Base-by-base conservation (phyloP, 1,140 invertebrate species). In the Camponotus vicinus region DNA sequence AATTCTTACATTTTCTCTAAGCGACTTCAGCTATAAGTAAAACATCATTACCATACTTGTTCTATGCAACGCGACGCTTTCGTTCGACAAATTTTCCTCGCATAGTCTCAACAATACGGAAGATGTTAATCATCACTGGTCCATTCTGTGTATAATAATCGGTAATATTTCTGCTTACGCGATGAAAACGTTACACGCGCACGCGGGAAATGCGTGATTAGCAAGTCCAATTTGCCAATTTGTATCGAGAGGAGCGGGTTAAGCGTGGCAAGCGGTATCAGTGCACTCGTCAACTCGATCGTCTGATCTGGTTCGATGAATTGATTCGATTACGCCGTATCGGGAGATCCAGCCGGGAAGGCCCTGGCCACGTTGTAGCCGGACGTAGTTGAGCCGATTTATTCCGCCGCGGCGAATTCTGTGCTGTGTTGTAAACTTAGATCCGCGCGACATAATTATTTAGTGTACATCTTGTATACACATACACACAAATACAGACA, bases 341-440 rank as follows among this genome's bases (percentile, higher is more conserved):
- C 55, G 79, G 79, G 69, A 83, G 69, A 83, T 83, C 32, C 42
- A 61, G 18, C 49, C 15, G 49, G 79, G 55, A 45, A 80, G 69
- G 67, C 18, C 27, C 67, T 13, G 67, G 52, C 52, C n/a, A 34
- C 63, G 45, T 52, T 59, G 78, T 59, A 34, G 79, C 55, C 67
- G 37, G 86, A 70, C 89, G 27, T 27, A 27, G 27, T 27, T 27
- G 69, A 86, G 89, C 85, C 89, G 88, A 86, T 85, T 86, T 88
- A 86, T 71, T 85, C 88, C 89, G 92, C 93, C 92, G 93, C 92
- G 94, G 88, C 92, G 92, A 94, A 92, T 93, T 93, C 89, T 95
- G 95, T 94, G 95, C 94, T 95, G 95, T 95, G 95, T 95, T 95
- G 93, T 94, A 95, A 95, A 94, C 92, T 94, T 95, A 95, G 93